Base-by-base conservation (phyloP, 2,888 invertebrate species). In the Leistus spinibarbis region DNA sequence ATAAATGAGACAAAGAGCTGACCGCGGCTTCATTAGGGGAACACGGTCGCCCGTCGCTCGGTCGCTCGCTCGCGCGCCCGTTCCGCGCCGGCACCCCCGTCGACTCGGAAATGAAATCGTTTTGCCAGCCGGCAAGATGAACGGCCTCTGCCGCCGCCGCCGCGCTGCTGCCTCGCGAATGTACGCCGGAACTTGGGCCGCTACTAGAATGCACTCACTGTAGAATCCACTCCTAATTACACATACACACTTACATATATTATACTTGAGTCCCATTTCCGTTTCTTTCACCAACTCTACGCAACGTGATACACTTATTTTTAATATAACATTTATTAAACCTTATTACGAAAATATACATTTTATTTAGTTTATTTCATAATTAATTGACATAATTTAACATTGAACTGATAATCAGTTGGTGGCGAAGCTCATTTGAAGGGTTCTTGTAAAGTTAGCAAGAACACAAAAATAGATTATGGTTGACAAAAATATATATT, bases 1-100 rank as follows among this genome's bases (percentile, higher is more conserved):
- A 71, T 71, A 71, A 71, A 71, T 71, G 71, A 71, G 71, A 71
- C 71, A 71, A 71, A 71, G 70, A 70, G 71, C 71, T 71, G 71
- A 71, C 71, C 71, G 71, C 71, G 71, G 71, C 71, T 71, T 71
- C 71, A 71, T 71, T 71, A 71, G 71, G 71, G 19, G 56, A 40
- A 40, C 40, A 40, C 40, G 40, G 40, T 40, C 40, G 40, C 40
- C 13, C 40, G 40, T 40, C 40, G 40, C 40, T 40, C 40, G 40
- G 7, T 40, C 40, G 40, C 1, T 40, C 40, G 40, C 40, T 13
- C 40, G 40, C 40, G 40, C 40, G 40, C 40, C 69, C 40, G 57
- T 5, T 57, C 23, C 24, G 53, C 62, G 20, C 54, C 24, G 27
- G 27, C 24, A 16, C 13, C 70, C 70, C 70, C 63, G 70, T 63